Evolutionary conservation across 2,113 vertebrate species (phyloP), one percentile per base, ranked within the genome.

Genomic region (Sisor rabdophorus): DNA sequence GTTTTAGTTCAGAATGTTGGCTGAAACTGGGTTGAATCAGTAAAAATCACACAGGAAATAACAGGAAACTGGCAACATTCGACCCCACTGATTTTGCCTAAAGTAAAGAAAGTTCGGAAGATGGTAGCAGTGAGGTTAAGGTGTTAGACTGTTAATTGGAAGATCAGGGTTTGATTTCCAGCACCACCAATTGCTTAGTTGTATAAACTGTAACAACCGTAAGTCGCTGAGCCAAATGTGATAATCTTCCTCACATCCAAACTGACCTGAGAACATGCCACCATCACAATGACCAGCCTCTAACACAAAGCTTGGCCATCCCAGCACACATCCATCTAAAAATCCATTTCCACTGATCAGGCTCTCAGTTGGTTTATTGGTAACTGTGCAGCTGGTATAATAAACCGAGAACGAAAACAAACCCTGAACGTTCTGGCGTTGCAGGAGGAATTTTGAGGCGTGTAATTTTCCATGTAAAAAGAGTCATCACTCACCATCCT

Each of bases 401-500:
- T 4, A 64, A 78, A 71, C 71, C 68, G 67, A 79, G 64, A 53
- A 55, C 36, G 17, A 30, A 36, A 68, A 74, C 56, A 54, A 71
- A 64, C 70, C 71, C 67, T 36, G 24, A 71, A 32, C 53, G 9
- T 50, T 17, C 26, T 68, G 32, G 56, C 20, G 26, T 47, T 74
- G 61, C 65, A 52, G 44, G 65, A 22, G 77, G 61, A 61, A 76
- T 28, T 11, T 61, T 73, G 28, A 59, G 55, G 55, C 0, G 48
- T 52, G 68, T 81, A 30, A 60, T 78, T 68, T 47, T 30, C 75
- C 59, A 52, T 36, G 53, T 56, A 22, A 71, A 76, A 10, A 67
- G 71, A 4, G 40, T 55, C 81, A 85, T 89, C 87, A 91, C 89
- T 91, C 85, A 92, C 91, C 91, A 79, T 81, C 87, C 81, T 85